A percentile compares a stretch with the other conserved stretches of the same genome.
phyloP scores from a whole-genome alignment of 2,797 vertebrate species.

The Lepidocolaptes lacrymiger region DNA sequence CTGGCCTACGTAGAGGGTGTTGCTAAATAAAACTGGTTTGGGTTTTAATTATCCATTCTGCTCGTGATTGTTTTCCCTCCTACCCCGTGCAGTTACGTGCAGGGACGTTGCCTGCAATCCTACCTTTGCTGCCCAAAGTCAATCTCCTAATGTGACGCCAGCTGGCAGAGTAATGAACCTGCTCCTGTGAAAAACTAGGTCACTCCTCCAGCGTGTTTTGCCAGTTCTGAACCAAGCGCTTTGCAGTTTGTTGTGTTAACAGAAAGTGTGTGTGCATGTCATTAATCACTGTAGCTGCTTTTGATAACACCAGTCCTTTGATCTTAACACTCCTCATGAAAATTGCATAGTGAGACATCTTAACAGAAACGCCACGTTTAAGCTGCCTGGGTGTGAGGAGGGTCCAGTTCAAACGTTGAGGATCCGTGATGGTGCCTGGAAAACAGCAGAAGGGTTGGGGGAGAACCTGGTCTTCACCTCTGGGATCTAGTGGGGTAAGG shows the following conservation, averaged over 20 bases:
- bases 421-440: constrained; percentile 87
- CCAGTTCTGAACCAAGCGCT: background rate
- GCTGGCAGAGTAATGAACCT: constrained; percentile 28
- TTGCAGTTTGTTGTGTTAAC: background rate
- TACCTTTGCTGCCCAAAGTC: constrained; percentile 19
- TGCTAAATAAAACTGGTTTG: background rate
- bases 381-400: constrained; percentile 27
- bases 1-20: background rate
- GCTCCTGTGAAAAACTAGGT: constrained; percentile 47
- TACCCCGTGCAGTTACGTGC: background rate
- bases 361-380: background rate
- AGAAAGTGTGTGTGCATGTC: background rate
- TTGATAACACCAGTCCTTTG: background rate
- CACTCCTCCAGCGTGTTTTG: background rate
- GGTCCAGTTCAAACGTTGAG: constrained; percentile 85
- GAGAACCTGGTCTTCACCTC: constrained; percentile 87
- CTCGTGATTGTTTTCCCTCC: background rate
- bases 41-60: background rate
- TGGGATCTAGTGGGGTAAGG: constrained; percentile 81
- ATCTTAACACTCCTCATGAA: constrained; percentile 37
- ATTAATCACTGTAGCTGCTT: constrained; percentile 32
- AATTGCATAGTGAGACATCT: constrained; percentile 68
- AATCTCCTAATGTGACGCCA: background rate
- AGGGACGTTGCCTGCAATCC: background rate
- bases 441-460: constrained; percentile 92